Evolutionary conservation across 2,113 vertebrate genomes (phyloP), one percentile per base, ranked within the genome.

Genomic region (Corvus moneduloides): DNA sequence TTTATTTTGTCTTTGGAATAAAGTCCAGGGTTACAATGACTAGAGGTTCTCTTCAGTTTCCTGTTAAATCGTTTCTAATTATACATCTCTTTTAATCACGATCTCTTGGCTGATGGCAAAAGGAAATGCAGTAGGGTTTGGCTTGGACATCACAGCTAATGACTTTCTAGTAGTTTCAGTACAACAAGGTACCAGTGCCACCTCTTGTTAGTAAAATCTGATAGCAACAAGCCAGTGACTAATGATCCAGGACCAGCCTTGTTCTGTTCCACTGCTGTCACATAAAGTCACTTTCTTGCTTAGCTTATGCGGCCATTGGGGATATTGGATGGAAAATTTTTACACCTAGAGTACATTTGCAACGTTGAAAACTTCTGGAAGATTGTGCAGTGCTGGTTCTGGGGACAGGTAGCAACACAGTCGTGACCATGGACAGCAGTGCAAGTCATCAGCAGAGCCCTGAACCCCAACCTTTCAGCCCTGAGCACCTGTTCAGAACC

Each of bases 161-260:
- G 62, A 54, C 41, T 94, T 89, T 61, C n/a, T 33, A 35, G 64
- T 11, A 66, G 66, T 58, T 85, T 89, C 90, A 84, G 66, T 77
- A 64, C 62, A 93, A 85, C 55, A 71, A 84, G 73, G 64, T 92
- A 17, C 68, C 87, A 58, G 73, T 96, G 74, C 67, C 68, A 84
- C 76, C 79, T 94, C 67, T 93, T 84, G 82, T 85, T 79, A 66
- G 49, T 39, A 59, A 85, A 95, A 94, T 81, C 55, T 59, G 93
- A 88, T 27, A 62, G 49, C 87, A 91, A 7, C 18, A 46, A 87
- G 46, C 30, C 74, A 56, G 1, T 54, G 48, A 19, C 32, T 32
- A 26, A 73, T 37, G 61, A 63, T 12, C 56, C 71, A 56, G 54
- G 44, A 24, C 30, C 39, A 67, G 80, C 22, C 35, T 39, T 58